Conservation (phyloP, 2,113 vertebrate species). For the Leptocoma aspasia region DNA sequence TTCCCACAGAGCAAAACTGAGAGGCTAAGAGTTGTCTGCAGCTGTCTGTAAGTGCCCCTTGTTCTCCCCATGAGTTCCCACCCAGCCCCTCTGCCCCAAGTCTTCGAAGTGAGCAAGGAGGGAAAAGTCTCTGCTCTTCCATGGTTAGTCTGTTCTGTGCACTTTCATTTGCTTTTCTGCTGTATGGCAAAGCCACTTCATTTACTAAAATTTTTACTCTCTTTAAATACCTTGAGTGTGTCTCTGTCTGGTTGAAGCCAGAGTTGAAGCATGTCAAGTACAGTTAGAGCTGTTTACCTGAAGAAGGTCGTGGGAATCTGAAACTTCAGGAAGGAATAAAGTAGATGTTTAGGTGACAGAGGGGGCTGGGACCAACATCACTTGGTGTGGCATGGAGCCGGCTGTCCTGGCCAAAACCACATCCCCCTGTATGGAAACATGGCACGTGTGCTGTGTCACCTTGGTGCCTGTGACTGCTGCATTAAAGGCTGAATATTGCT, state of each 20-base stretch:
- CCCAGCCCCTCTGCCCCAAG: rapidly evolving
- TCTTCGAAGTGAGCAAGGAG: background rate
- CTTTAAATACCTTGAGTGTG: background rate
- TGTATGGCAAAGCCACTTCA: background rate
- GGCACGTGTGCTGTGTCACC: background rate
- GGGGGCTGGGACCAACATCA: background rate
- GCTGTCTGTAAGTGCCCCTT: background rate
- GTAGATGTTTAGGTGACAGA: background rate
- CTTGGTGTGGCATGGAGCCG: rapidly evolving
- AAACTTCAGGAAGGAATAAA: background rate
- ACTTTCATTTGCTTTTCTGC: background rate
- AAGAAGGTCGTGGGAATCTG: background rate
- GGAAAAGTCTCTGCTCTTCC: background rate
- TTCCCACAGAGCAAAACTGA: background rate
- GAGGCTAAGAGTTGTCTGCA: background rate
- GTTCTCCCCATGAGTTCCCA: rapidly evolving
- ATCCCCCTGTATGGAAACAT: background rate
- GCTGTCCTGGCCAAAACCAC: background rate
- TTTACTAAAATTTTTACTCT: background rate
- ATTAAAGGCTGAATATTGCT: background rate
- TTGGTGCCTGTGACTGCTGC: background rate
- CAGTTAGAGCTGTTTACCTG: background rate
- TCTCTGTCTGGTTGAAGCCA: background rate
- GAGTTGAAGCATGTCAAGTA: background rate
- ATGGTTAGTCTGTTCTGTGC: background rate